These are phyloP conservation scores for Dromius quadrimaculatus DNA, from an alignment of 2,888 invertebrate genomes.

Conservation along the genomic window DNA sequence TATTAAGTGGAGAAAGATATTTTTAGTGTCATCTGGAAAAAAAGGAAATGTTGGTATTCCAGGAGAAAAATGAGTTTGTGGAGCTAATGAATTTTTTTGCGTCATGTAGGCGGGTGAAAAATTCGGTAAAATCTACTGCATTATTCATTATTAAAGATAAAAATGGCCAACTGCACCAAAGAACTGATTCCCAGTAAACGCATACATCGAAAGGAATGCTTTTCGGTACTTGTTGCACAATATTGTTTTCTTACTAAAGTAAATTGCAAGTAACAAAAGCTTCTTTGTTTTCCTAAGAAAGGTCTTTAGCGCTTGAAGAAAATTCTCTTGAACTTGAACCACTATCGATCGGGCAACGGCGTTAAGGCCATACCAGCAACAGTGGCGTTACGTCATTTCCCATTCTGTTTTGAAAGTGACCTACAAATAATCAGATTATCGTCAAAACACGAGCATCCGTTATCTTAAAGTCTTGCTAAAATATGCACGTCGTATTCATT, in stretches of 20 bases:
- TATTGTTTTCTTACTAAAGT: no score
- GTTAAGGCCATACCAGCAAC: slow-evolving; percentile 5
- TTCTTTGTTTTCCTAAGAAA: no score
- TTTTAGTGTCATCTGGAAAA: slow-evolving; percentile 12
- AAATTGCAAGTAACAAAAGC: no score
- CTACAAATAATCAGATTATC: slow-evolving; percentile 39
- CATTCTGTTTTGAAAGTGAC: slow-evolving; percentile 41
- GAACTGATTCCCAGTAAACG: no score
- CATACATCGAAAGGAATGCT: no score
- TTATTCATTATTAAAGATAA: no score
- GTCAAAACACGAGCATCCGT: not conserved
- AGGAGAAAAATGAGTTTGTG: not conserved
- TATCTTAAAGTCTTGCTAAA: slow-evolving; percentile 2
- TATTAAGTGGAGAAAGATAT: slow-evolving; percentile 18
- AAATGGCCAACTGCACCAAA: no score
- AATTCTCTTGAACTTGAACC: slow-evolving; percentile 37
- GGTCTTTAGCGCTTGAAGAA: no score
- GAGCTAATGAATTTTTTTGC: slow-evolving; percentile 24
- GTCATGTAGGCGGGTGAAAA: slow-evolving; percentile 1
- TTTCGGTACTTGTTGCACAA: no score
- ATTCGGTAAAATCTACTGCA: no score
- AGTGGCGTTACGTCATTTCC: slow-evolving; percentile 10
- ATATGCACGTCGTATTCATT: not conserved
- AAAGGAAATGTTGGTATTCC: slow-evolving; percentile 6
- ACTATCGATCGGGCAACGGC: slow-evolving; percentile 26